These are phyloP conservation scores for Sparidentex hasta DNA, from an alignment of 2,797 vertebrate species.

Conservation along the genomic window DNA sequence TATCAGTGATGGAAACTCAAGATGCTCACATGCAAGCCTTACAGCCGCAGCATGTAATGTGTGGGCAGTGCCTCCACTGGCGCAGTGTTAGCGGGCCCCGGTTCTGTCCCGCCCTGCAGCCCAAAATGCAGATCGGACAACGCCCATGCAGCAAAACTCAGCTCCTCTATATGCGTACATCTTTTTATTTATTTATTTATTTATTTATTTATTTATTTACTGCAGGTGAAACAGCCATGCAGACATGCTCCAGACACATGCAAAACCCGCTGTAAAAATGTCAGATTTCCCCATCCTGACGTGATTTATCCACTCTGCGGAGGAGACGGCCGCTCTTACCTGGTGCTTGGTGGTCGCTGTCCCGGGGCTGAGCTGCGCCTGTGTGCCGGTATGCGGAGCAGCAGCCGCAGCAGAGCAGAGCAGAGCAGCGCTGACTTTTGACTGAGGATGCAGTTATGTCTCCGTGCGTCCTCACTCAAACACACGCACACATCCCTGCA, in stretches of 20 bases:
- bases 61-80: background rate
- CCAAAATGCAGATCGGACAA: constrained; percentile 63
- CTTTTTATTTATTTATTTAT: too few species aligned
- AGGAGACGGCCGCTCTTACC: constrained; percentile 47
- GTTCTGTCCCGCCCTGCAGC: constrained; percentile 32
- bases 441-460: constrained; percentile 1
- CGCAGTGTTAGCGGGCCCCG: constrained; percentile 36
- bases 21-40: background rate
- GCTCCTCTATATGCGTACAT: constrained; percentile 8
- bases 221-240: constrained; percentile 22
- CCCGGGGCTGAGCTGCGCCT: constrained; percentile 23
- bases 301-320: background rate
- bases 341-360: background rate
- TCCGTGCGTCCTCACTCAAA: constrained; percentile 11
- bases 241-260: background rate
- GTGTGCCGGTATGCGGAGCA: constrained; percentile 18
- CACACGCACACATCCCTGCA: background rate
- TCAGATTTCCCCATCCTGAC: too few species aligned
- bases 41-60: background rate
- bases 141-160: constrained; percentile 76
- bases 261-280: background rate
- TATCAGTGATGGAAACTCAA: background rate
- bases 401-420: constrained; percentile 36
- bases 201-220: constrained; percentile 1
- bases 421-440: constrained; percentile 10